Base-by-base conservation (phyloP, 2,797 vertebrate species). In the Oophaga sylvatica region DNA sequence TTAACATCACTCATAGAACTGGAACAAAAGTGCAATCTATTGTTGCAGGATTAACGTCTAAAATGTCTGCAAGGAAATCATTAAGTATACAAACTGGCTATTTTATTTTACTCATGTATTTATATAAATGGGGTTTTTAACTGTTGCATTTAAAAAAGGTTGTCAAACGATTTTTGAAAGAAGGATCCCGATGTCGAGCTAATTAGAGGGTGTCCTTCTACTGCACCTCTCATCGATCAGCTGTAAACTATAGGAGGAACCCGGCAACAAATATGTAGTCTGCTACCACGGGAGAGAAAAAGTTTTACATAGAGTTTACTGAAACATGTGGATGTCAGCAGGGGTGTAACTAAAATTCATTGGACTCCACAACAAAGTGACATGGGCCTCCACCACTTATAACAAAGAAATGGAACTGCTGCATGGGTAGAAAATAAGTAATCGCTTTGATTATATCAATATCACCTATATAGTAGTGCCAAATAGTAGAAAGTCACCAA, bases 1-100 rank as follows among this genome's bases (percentile, higher is more conserved):
- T 81, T 87, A 81, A 75, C 85, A 81, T 81, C 65, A 81, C 67
- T 86, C 85, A 57, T 71, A 53, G 60, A 81, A 62, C 57, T 63
- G 78, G 56, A 81, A 81, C 56, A 29, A 73, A 70, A 79, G 53
- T 68, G 67, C 67, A 81, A 81, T 87, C 60, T 81, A 73, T 81
- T 53, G 68, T 81, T 65, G 59, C 11, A 53, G 59, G 57, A 57
- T 62, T 31, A 63, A 77, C 63, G 79, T 48, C 59, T 81, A n/a
- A 73, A 76, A 85, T 65, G 63, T 87, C 80, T 87, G 57, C 60
- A 53, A 62, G 57, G 57, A 75, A 63, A 73, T 65, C 78, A 82
- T 81, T 87, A 65, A 62, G 10, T 41, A 60, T 53, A 77, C 41
- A 65, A 84, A 65, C 75, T n/a, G 59, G 35, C 62, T 84, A 53